These are phyloP conservation scores for Falcaria lacertinaria DNA, from an alignment of 2,888 invertebrate genomes.

Conservation along the genomic window DNA sequence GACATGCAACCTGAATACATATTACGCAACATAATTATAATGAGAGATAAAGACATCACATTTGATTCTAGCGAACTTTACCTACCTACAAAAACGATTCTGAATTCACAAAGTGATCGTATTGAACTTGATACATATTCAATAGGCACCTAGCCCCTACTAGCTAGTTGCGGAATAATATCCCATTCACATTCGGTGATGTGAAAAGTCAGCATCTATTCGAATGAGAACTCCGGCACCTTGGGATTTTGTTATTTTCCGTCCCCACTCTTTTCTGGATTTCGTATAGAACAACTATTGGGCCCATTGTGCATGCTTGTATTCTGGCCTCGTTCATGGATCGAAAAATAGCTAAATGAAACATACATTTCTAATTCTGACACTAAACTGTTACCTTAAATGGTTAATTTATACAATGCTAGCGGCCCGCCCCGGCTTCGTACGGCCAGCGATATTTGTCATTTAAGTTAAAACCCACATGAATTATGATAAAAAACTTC, in stretches of 20 bases:
- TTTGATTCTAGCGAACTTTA: background rate
- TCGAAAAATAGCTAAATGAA: constrained; percentile 29
- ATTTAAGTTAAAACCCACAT: too few species aligned
- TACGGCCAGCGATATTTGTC: too few species aligned
- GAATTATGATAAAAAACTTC: too few species aligned
- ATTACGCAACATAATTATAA: background rate
- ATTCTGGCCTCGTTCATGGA: constrained; percentile 39
- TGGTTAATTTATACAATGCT: constrained; percentile 11
- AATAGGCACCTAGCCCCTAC: constrained; percentile 2
- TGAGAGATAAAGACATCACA: background rate
- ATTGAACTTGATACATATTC: background rate
- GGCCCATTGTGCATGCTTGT: constrained; percentile 52
- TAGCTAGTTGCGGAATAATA: constrained; percentile 12
- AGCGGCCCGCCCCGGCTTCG: too few species aligned
- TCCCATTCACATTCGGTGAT: constrained; percentile 35
- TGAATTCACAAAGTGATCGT: constrained; percentile 14
- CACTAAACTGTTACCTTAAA: constrained; percentile 15
- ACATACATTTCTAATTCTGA: constrained; percentile 32
- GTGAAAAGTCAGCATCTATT: constrained; percentile 33
- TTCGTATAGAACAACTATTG: constrained; percentile 57
- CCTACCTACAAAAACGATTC: background rate
- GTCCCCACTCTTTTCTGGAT: constrained; percentile 22
- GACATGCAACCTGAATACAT: too few species aligned
- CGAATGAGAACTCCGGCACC: constrained; percentile 24
- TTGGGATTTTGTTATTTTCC: constrained; percentile 32